These are phyloP conservation scores for Meteorus sp. DNA, from an alignment of 1,140 invertebrate genomes.

Conservation along the genomic window DNA sequence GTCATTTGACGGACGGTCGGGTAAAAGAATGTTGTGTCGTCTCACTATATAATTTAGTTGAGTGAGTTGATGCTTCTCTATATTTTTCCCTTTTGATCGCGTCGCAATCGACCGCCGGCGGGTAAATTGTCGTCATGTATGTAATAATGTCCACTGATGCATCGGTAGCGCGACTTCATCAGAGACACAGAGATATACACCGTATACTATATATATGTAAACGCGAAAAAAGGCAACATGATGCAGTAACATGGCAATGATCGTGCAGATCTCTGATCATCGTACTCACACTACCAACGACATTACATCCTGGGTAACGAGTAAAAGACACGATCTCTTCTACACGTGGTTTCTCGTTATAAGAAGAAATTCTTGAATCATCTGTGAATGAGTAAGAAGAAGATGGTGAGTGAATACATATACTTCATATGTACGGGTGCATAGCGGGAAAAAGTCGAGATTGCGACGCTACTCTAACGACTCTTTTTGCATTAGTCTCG, in stretches of 20 bases:
- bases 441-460: no score
- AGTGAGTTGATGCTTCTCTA: not conserved
- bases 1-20: constrained; percentile 9
- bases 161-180: constrained; percentile 19
- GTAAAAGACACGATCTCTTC: constrained; percentile 12
- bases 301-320: constrained; percentile 3
- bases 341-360: constrained; percentile 6
- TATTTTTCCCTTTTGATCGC: constrained; percentile 6
- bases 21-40: constrained; percentile 6
- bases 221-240: no score
- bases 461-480: no score
- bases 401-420: no score
- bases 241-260: constrained; percentile 41
- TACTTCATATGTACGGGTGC: no score
- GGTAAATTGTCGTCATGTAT: not conserved
- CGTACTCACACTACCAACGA: constrained; percentile 33
- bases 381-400: no score
- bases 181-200: constrained; percentile 28
- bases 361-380: constrained; percentile 10
- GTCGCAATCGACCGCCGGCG: constrained; percentile 1
- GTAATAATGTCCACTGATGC: not conserved
- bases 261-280: constrained; percentile 37
- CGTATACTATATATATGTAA: no score
- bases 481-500: no score
- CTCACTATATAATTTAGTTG: constrained; percentile 17